Base-by-base conservation (phyloP, 2,888 invertebrate species). In the Microplitis manilae region DNA sequence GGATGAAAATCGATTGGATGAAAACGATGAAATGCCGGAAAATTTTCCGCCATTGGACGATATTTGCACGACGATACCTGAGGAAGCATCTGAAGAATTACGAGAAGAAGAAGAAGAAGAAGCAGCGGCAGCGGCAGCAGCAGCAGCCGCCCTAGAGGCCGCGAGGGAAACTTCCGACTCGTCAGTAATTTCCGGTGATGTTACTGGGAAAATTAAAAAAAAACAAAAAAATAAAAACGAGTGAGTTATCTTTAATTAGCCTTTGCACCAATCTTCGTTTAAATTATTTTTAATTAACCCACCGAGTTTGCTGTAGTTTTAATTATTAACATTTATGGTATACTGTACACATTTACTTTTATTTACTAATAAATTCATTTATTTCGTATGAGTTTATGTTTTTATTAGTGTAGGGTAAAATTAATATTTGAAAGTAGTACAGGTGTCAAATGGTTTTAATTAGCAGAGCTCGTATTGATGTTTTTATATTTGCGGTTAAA, bases 41-140 rank as follows among this genome's bases (percentile, higher is more conserved):
- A 62, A 39, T 74, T 81, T 89, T 75, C 86, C 87, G 39, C 85
- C 86, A 50, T 84, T 89, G 74, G 90, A 90, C 77, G 89, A 90
- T 77, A 89, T 90, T 76, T 77, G 77, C 64, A 87, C 89, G 69
- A 90, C 89, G 79, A 90, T 90, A 79, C 89, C 90, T 59, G 94
- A 85, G 92, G 94, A 76, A 92, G 93, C 82, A 91, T 94, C 81
- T 89, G 94, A 81, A 91, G 92, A 82, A 91, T 92, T 85, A 88
- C 91, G 88, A 88, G 92, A 87, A 85, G 90, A 86, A 83, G 90
- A 86, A 82, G 90, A 86, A 86, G 91, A 86, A 84, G 93, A 80
- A 91, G 92, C 86, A 6, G 86, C 85, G 5, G 93, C 80, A 91
- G 92, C 86, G 6, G 86, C 85, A 6, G 81, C 85, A 8, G 81